phyloP scores from a whole-genome alignment of 2,888 invertebrate species.

The Dicranocentrus wangi region DNA sequence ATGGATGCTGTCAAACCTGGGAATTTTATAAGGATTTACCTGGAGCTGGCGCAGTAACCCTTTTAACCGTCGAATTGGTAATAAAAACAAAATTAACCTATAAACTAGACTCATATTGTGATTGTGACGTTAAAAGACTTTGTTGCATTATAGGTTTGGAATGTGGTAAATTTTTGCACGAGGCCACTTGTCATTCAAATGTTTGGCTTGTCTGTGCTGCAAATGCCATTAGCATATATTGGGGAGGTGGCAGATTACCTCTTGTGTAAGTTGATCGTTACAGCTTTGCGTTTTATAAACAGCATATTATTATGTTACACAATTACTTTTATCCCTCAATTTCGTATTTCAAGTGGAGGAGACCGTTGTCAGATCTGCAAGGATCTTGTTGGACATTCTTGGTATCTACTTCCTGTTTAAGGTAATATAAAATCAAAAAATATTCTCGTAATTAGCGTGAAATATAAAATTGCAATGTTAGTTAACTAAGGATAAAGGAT shows the following conservation, averaged over 20 bases:
- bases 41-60: conserved; percentile 53
- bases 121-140: too few relatives aligned
- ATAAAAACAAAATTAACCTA: too few relatives aligned
- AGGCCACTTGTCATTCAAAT: conserved; percentile 44
- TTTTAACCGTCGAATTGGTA: conserved; percentile 62
- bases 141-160: too few relatives aligned
- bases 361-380: conserved; percentile 39
- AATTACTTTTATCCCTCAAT: too few relatives aligned
- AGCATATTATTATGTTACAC: too few relatives aligned
- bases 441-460: neutral
- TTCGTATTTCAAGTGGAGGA: conserved; percentile 51
- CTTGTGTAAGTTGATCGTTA: conserved; percentile 17
- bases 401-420: conserved; percentile 50
- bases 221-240: conserved; percentile 9
- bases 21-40: conserved; percentile 63
- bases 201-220: conserved; percentile 39
- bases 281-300: too few relatives aligned
- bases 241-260: conserved; percentile 25
- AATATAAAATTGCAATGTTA: too few relatives aligned
- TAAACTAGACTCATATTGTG: too few relatives aligned
- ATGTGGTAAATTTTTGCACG: conserved; percentile 47
- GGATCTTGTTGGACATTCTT: conserved; percentile 44
- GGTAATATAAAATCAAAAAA: conserved; percentile 31
- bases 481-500: neutral
- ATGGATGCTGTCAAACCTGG: conserved; percentile 52